A percentile compares a stretch with the other conserved stretches of the same genome.
Evolutionary conservation across 2,888 invertebrate species (phyloP).

Genomic region (Resseliella maxima): DNA sequence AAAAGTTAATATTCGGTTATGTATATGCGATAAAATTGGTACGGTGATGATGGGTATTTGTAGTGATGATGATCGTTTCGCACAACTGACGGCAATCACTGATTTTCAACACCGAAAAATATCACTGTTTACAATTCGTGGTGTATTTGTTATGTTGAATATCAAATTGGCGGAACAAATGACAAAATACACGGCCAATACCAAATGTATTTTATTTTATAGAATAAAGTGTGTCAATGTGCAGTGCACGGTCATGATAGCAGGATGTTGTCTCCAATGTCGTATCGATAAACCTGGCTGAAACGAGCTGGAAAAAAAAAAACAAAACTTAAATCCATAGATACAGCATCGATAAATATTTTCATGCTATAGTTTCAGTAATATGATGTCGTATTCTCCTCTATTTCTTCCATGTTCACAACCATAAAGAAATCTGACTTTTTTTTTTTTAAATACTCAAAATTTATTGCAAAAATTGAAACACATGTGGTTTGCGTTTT

Average conservation of each 20-base stretch:
- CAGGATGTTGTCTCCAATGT: not conserved
- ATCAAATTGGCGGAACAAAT: no score
- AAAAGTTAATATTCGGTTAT: constrained; percentile 49
- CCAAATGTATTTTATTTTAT: not conserved
- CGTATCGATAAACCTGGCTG: not conserved
- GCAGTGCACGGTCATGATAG: not conserved
- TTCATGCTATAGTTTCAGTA: no score
- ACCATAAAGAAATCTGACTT: no score
- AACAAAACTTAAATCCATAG: no score
- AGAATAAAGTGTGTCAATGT: not conserved
- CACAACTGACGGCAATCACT: constrained; percentile 37
- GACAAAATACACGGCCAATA: not conserved
- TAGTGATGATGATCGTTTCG: constrained; percentile 53
- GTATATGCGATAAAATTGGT: constrained; percentile 15
- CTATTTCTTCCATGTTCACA: no score
- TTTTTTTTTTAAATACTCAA: no score
- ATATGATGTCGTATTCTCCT: no score
- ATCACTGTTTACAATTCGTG: not conserved
- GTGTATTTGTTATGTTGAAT: not conserved
- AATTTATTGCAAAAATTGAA: not conserved
- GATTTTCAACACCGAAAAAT: not conserved
- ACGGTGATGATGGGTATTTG: constrained; percentile 46
- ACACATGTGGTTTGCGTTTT: not conserved
- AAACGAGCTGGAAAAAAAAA: no score
- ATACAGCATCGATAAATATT: no score